These are phyloP conservation scores for Willisornis vidua DNA, from an alignment of 2,113 vertebrate species.

Conservation along the genomic window DNA sequence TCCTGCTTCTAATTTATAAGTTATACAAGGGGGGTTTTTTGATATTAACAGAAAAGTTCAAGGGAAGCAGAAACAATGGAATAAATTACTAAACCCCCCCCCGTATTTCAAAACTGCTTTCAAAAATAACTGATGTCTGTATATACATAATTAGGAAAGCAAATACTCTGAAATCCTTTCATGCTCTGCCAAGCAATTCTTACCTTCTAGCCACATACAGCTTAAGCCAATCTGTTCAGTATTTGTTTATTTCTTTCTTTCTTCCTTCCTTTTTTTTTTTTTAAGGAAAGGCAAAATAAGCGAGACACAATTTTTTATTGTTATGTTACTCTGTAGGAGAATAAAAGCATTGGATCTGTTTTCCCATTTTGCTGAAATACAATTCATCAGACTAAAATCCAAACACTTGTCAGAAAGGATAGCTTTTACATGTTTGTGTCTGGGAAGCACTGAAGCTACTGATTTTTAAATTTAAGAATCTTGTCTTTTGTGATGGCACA, in stretches of 20 bases:
- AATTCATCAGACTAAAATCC: slow-evolving; percentile 52
- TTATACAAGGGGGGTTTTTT: neutral
- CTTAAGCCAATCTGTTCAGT: neutral
- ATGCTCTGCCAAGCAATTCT: neutral
- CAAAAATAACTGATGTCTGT: neutral
- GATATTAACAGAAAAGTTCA: neutral
- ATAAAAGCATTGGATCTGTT: neutral
- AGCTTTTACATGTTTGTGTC: slow-evolving; percentile 12
- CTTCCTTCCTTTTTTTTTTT: neutral
- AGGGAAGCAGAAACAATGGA: neutral
- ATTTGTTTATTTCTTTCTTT: neutral
- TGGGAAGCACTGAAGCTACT: slow-evolving; percentile 36
- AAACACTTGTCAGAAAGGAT: slow-evolving; percentile 37
- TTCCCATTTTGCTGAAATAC: neutral
- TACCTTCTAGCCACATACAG: neutral
- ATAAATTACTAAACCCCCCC: fast-evolving
- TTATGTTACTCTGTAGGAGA: neutral
- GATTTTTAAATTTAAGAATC: slow-evolving; percentile 59
- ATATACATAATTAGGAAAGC: neutral
- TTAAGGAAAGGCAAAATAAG: neutral
- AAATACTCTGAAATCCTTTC: neutral
- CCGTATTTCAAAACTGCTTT: neutral
- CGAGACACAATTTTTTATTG: neutral
- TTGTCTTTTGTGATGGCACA: neutral
- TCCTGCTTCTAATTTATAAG: neutral